Evolutionary conservation across 2,113 vertebrate species (phyloP), one percentile per base, ranked within the genome.

Genomic region (Choloepus hoffmanni): DNA sequence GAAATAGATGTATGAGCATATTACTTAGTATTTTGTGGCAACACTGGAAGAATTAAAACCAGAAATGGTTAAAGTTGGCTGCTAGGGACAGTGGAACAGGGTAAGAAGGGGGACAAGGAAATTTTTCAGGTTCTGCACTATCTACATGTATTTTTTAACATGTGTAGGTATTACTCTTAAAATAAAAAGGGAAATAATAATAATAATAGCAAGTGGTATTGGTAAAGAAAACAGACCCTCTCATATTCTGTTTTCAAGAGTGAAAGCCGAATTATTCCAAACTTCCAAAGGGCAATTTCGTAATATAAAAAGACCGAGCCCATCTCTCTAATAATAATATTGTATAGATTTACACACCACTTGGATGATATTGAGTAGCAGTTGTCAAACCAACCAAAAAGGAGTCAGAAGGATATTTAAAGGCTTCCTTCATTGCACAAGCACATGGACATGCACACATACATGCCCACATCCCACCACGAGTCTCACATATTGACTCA

Each of bases 101-200:
- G 7, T 16, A 21, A 78, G 40, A 60, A 81, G 5, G 14, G 13
- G 8, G 3, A 63, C 24, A 63, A 81, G 33, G 23, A 88, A 48
- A 33, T 16, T 72, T 88, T 88, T 0, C 67, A 19, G 65, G 3
- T 53, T 85, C 48, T 85, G 21, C 30, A 33, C 7, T 23, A 58
- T 50, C 73, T 65, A 15, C 83, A 68, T 74, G 23, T 24, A 70
- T 58, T 60, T 85, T 78, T 58, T 26, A 78, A 73, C 24, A 82
- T 33, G n/a, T 19, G 13, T 76, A 94, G 23, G 21, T 68, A 72
- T 89, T 50, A 76, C n/a, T 91, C 88, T 93, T 74, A 78, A 89
- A 90, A 87, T 72, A 79, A 74, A 92, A 79, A 3, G 90, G 58
- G 65, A 92, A 83, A 55, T 60, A 85, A 84, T 76, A 89, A 24